Conservation (phyloP, 2,113 vertebrate species). For the Boleophthalmus pectinirostris region DNA sequence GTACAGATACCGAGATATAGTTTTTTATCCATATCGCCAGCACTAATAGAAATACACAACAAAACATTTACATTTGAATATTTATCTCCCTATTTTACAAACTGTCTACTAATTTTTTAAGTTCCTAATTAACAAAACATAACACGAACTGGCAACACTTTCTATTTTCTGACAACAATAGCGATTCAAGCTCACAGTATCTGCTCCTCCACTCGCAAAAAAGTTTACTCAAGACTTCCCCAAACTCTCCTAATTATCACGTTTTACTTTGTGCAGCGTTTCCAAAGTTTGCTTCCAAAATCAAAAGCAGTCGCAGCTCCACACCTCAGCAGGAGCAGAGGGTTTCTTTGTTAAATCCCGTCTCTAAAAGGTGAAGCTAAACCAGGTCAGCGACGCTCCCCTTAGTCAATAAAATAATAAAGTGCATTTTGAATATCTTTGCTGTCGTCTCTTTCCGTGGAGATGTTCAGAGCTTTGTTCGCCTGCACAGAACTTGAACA, state of each 20-base stretch:
- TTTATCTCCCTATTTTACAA: no score
- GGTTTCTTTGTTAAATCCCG: neutral
- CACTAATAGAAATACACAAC: no score
- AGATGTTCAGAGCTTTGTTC: neutral
- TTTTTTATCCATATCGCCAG: no score
- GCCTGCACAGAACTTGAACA: neutral
- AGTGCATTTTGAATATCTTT: neutral
- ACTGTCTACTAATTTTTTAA: no score
- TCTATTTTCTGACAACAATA: neutral
- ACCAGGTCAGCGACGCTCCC: neutral
- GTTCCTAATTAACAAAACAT: no score
- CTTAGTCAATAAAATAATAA: neutral
- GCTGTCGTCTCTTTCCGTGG: neutral
- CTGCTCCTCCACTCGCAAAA: neutral
- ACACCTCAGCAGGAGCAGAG: neutral
- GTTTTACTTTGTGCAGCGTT: neutral
- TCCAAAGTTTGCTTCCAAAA: neutral
- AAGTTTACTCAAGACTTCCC: neutral
- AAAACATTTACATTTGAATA: no score
- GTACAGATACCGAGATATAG: no score
- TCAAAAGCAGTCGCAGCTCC: neutral
- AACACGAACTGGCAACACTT: neutral
- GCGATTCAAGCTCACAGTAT: neutral
- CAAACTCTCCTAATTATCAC: neutral
- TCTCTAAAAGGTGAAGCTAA: neutral